Percentiles rank a stretch among this genome's conserved stretches.
Conservation (phyloP, 1,140 invertebrate species). For the Bombus confusus region DNA sequence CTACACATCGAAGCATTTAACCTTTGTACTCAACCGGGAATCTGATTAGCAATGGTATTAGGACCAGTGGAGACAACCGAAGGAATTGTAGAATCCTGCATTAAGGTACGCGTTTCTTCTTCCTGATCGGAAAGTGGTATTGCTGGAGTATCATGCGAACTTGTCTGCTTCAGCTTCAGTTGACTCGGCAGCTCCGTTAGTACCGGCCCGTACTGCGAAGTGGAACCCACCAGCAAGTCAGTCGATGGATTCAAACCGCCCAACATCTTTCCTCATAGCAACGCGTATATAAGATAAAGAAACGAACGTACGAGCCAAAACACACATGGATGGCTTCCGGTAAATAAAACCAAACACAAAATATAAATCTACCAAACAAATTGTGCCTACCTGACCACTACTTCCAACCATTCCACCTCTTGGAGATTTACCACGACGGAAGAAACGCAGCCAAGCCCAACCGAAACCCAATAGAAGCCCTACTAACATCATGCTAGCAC, state of each 20-base stretch:
- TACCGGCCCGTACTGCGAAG: slow-evolving; percentile 83
- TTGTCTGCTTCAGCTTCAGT: slow-evolving; percentile 74
- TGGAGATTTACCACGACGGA: slow-evolving; percentile 75
- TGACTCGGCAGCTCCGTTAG: slow-evolving; percentile 81
- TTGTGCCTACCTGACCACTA: slow-evolving; percentile 78
- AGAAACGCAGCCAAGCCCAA: slow-evolving; percentile 78
- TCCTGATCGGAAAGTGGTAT: slow-evolving; percentile 80
- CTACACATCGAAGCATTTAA: slow-evolving; percentile 15
- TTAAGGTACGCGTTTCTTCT: slow-evolving; percentile 80
- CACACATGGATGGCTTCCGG: slow-evolving; percentile 38
- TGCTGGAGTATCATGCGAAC: slow-evolving; percentile 67
- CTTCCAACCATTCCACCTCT: slow-evolving; percentile 77
- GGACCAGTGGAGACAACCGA: slow-evolving; percentile 67
- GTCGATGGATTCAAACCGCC: slow-evolving; percentile 83
- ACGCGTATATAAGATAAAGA: slow-evolving; percentile 80
- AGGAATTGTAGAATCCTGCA: slow-evolving; percentile 74
- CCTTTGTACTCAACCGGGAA: slow-evolving; percentile 76
- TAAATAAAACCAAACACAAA: slow-evolving; percentile 57
- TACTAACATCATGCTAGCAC: slow-evolving; percentile 75
- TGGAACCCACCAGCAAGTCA: slow-evolving; percentile 83
- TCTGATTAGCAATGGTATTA: slow-evolving; percentile 72
- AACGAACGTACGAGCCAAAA: slow-evolving; percentile 65
- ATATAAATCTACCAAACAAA: slow-evolving; percentile 46
- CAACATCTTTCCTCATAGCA: slow-evolving; percentile 82
- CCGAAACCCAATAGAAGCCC: slow-evolving; percentile 70